A percentile compares a stretch with the other conserved stretches of the same genome.
phyloP scores from a whole-genome alignment of 2,888 invertebrate genomes.

The Blastobasis lacticolella region DNA sequence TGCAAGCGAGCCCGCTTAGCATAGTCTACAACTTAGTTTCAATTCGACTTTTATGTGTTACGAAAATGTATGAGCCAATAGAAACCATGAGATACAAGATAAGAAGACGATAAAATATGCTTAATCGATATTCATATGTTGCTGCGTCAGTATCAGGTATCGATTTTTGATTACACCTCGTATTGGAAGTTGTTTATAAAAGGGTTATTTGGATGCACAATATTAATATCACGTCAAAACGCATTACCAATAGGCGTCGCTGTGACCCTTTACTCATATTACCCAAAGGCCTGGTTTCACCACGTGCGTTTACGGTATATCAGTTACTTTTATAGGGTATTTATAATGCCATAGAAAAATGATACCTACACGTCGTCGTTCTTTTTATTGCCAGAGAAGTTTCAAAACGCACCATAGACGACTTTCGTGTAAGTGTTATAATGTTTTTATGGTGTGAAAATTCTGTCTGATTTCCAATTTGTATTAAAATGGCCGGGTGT shows the following conservation, averaged over 20 bases:
- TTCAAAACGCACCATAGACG: constrained; percentile 2
- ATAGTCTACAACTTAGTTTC: no score
- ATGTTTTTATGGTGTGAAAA: constrained; percentile 18
- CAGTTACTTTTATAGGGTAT: constrained; percentile 42
- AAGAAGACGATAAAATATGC: no score
- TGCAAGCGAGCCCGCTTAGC: no score
- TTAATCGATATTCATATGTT: no score
- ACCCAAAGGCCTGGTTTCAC: constrained; percentile 28
- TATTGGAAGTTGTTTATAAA: neutral
- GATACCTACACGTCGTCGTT: constrained; percentile 22
- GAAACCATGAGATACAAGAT: no score
- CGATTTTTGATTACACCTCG: neutral
- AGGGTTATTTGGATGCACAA: constrained; percentile 4
- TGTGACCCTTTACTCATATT: constrained; percentile 21
- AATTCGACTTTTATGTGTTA: no score
- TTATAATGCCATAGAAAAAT: constrained; percentile 34
- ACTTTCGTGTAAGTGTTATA: constrained; percentile 6
- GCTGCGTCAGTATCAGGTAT: neutral
- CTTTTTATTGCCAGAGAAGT: constrained; percentile 5
- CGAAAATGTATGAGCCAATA: no score
- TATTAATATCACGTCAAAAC: constrained; percentile 10
- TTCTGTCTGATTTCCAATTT: constrained; percentile 9
- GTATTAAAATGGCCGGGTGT: neutral
- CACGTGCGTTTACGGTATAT: constrained; percentile 3
- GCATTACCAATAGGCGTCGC: constrained; percentile 2